Evolutionary conservation across 2,797 vertebrate genomes (phyloP).

Genomic region (Harpagifer antarcticus): DNA sequence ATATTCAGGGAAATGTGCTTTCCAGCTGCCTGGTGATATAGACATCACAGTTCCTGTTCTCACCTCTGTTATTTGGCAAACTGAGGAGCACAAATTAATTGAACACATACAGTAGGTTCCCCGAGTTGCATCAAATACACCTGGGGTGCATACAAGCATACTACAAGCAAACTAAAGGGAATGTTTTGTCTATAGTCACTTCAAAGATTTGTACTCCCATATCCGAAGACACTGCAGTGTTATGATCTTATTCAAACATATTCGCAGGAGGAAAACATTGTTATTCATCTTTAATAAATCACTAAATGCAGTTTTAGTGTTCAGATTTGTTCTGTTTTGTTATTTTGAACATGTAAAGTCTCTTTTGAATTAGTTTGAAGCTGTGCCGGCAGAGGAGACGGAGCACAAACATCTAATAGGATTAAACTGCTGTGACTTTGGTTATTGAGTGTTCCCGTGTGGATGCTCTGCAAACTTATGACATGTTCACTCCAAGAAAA

Average conservation of each 20-base stretch:
- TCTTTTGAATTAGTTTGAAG: constrained; percentile 9
- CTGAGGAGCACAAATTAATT: constrained; percentile 22
- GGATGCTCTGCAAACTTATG: constrained; percentile 30
- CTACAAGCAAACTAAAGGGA: background rate
- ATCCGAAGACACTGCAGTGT: background rate
- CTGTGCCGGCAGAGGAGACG: background rate
- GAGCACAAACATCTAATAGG: constrained; percentile 17
- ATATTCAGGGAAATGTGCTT: constrained; percentile 31
- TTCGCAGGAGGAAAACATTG: background rate
- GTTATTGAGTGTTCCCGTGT: constrained; percentile 6
- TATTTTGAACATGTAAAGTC: background rate
- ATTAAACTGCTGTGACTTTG: constrained; percentile 14
- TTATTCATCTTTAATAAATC: background rate
- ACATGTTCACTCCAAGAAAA: constrained; percentile 12
- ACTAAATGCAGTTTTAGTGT: background rate
- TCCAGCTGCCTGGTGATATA: constrained; percentile 33
- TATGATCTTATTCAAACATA: constrained; percentile 1
- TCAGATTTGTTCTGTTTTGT: background rate
- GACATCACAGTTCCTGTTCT: constrained; percentile 22
- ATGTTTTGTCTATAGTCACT: background rate
- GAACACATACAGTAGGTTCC: constrained; percentile 7
- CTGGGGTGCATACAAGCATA: background rate
- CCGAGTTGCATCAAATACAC: constrained; percentile 7
- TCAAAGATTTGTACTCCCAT: background rate
- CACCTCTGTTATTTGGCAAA: constrained; percentile 4